These are phyloP conservation scores for Pipa parva DNA, from an alignment of 2,113 vertebrate species.

Conservation along the genomic window DNA sequence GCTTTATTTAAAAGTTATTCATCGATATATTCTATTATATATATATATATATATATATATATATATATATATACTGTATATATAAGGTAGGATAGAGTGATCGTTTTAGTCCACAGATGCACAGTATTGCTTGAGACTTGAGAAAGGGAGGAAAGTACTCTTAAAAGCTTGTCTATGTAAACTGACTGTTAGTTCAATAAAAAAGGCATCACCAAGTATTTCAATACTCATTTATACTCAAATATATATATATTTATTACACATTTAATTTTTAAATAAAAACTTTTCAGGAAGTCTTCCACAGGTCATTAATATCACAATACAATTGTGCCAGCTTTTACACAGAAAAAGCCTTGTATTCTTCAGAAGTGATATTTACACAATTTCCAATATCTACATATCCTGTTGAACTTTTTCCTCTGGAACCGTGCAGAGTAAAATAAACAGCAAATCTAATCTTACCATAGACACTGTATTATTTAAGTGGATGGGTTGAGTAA, in stretches of 20 bases:
- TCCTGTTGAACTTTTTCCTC: slow-evolving; percentile 37
- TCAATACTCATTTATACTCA: neutral
- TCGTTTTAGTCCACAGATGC: too few relatives aligned
- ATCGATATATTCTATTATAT: too few relatives aligned
- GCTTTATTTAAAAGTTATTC: too few relatives aligned
- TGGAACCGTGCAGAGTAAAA: slow-evolving; percentile 31
- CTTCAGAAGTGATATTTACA: slow-evolving; percentile 20
- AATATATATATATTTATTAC: neutral
- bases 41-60: too few relatives aligned
- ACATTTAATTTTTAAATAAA: too few relatives aligned
- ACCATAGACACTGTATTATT: slow-evolving; percentile 17
- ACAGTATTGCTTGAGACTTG: too few relatives aligned
- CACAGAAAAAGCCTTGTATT: slow-evolving; percentile 29
- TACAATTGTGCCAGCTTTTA: slow-evolving; percentile 7
- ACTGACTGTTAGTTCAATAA: neutral
- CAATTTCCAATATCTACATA: slow-evolving; percentile 23
- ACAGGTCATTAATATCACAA: too few relatives aligned
- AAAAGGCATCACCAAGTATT: neutral
- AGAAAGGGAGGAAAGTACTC: too few relatives aligned
- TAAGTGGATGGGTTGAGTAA: slow-evolving; percentile 7
- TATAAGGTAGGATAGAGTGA: too few relatives aligned
- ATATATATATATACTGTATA: too few relatives aligned
- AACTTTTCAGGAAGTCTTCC: too few relatives aligned
- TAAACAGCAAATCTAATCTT: slow-evolving; percentile 35
- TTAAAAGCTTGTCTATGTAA: too few relatives aligned